These are phyloP conservation scores for Cephus pulcher DNA, from an alignment of 2,888 invertebrate species.

Conservation along the genomic window DNA sequence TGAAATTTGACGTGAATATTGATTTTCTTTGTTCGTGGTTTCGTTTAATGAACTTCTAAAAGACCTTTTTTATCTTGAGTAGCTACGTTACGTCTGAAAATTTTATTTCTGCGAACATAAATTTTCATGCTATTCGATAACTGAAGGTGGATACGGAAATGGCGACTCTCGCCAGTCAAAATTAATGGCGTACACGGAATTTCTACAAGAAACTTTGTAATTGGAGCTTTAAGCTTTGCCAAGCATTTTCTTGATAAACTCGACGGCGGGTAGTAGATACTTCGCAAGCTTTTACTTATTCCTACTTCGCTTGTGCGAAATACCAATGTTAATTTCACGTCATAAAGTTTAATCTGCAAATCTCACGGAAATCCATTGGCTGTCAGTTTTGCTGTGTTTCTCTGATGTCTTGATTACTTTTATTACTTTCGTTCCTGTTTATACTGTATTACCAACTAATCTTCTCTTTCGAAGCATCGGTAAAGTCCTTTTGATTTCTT, in stretches of 20 bases:
- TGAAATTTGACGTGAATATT: no score
- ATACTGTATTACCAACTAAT: background rate
- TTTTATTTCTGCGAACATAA: no score
- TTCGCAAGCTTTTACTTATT: background rate
- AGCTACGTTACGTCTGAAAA: no score
- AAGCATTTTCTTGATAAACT: conserved; percentile 20
- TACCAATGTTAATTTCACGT: background rate
- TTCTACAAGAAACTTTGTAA: conserved; percentile 49
- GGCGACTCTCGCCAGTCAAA: background rate
- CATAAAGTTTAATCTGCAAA: background rate
- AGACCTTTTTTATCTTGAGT: no score
- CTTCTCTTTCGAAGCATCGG: background rate
- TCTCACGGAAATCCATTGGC: background rate
- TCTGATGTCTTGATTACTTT: background rate
- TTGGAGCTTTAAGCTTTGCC: conserved; percentile 51
- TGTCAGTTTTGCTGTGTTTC: background rate
- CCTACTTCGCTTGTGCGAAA: background rate
- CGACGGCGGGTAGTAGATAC: background rate
- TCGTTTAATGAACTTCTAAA: no score
- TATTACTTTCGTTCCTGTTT: background rate
- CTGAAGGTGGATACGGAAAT: background rate
- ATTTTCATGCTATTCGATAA: background rate
- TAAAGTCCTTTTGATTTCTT: background rate
- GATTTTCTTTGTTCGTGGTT: no score
- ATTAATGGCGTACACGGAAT: conserved; percentile 32